A percentile compares a stretch with the other conserved stretches of the same genome.
Conservation (phyloP, 2,113 vertebrate genomes). For the Australoheros scitulus region DNA sequence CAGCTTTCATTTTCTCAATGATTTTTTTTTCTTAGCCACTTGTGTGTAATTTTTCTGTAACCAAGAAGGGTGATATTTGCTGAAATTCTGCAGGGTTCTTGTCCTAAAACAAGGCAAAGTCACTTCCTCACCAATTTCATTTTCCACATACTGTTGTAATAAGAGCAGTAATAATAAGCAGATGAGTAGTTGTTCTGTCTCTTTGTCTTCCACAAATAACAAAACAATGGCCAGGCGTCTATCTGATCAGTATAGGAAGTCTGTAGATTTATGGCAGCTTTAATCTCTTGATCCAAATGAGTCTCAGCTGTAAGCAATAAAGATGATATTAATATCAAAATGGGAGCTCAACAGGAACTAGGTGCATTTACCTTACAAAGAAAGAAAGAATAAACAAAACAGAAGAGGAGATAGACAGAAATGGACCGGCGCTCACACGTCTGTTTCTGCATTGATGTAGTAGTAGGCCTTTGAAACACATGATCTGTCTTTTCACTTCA, state of each 20-base stretch:
- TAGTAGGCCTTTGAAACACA: slow-evolving; percentile 63
- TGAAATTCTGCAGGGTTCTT: slow-evolving; percentile 40
- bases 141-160: slow-evolving; percentile 63
- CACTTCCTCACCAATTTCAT: slow-evolving; percentile 56
- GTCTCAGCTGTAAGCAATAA: slow-evolving; percentile 76
- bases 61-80: slow-evolving; percentile 1
- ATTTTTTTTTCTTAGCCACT: slow-evolving; percentile 21
- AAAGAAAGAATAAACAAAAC: slow-evolving; percentile 18
- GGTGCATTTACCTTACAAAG: slow-evolving; percentile 67
- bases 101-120: slow-evolving; percentile 42
- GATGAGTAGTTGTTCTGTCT: slow-evolving; percentile 59
- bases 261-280: slow-evolving; percentile 66
- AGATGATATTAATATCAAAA: slow-evolving; percentile 72
- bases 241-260: slow-evolving; percentile 54
- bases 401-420: slow-evolving; percentile 10
- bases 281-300: slow-evolving; percentile 66
- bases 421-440: slow-evolving; percentile 15
- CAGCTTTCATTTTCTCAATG: slow-evolving; percentile 45
- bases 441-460: slow-evolving; percentile 30
- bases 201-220: slow-evolving; percentile 64
- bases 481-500: slow-evolving; percentile 57
- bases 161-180: slow-evolving; percentile 70
- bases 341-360: slow-evolving; percentile 61
- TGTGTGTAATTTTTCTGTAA: slow-evolving; percentile 32
- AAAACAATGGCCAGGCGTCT: slow-evolving; percentile 54